A percentile compares a stretch with the other conserved stretches of the same genome.
Evolutionary conservation across 2,113 vertebrate species (phyloP).

Genomic region (Corynorhinus townsendii): DNA sequence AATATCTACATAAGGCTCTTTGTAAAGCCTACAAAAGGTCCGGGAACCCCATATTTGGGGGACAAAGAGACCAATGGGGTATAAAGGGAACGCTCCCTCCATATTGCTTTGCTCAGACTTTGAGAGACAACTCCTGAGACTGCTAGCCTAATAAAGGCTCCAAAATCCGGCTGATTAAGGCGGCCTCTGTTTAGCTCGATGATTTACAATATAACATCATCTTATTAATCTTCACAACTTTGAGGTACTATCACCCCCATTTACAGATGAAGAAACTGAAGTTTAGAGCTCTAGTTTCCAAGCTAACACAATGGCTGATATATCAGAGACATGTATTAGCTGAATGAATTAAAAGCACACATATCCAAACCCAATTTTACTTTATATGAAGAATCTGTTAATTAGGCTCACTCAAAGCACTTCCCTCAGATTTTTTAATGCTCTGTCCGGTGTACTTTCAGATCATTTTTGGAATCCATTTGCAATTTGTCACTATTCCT

Average conservation of each 20-base stretch:
- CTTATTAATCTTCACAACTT: background rate
- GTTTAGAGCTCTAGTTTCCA: background rate
- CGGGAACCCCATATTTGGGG: too few species aligned
- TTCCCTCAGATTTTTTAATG: background rate
- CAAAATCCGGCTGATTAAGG: too few species aligned
- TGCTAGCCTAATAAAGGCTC: too few species aligned
- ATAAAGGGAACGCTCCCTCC: too few species aligned
- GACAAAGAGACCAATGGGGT: too few species aligned
- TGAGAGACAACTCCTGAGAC: too few species aligned
- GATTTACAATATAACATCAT: background rate
- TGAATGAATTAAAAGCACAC: background rate
- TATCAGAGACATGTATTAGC: background rate
- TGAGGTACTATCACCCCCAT: background rate
- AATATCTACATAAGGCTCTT: too few species aligned
- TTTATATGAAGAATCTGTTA: background rate
- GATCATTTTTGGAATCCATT: background rate
- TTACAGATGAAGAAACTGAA: background rate
- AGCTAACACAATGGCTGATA: background rate
- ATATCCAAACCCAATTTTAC: background rate
- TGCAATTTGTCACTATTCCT: background rate
- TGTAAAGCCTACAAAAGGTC: too few species aligned
- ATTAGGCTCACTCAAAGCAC: background rate
- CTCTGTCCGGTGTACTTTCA: background rate
- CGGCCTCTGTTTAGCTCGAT: too few species aligned
- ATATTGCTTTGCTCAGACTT: too few species aligned